A percentile compares a stretch with the other conserved stretches of the same genome.
Conservation (phyloP, 2,797 vertebrate genomes). For the Parauchenoglanis punctatus region DNA sequence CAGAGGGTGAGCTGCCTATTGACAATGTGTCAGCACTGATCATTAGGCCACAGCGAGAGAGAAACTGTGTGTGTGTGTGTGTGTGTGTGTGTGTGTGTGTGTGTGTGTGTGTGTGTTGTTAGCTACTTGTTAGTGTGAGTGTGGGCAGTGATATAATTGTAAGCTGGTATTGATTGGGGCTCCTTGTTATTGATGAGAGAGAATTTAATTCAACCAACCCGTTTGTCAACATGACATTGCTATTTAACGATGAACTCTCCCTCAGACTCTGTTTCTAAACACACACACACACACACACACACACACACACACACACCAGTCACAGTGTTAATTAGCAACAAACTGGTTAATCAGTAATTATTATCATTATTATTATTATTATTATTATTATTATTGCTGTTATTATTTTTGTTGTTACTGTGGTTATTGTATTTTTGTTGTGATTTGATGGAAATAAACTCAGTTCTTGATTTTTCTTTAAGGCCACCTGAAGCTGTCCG, state of each 20-base stretch:
- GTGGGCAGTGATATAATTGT: slow-evolving; percentile 79
- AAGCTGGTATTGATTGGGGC: slow-evolving; percentile 77
- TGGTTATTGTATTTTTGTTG: not conserved
- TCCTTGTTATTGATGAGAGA: slow-evolving; percentile 79
- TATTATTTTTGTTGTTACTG: not conserved
- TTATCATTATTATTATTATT: no score
- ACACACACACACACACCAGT: not conserved
- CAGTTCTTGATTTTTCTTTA: not conserved
- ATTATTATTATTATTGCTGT: not conserved
- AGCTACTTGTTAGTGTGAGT: slow-evolving; percentile 56
- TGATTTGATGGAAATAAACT: not conserved
- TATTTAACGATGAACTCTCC: slow-evolving; percentile 79
- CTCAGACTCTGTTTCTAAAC: slow-evolving; percentile 33
- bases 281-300: slow-evolving; percentile 10
- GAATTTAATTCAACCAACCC: slow-evolving; percentile 83
- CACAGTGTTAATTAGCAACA: not conserved
- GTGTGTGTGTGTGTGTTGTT: slow-evolving; percentile 36
- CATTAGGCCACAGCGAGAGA: slow-evolving; percentile 70
- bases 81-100: slow-evolving; percentile 26
- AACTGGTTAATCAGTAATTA: not conserved
- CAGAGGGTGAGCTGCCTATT: slow-evolving; percentile 73
- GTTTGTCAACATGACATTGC: slow-evolving; percentile 82
- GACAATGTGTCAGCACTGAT: slow-evolving; percentile 80
- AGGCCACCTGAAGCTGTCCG: not conserved
- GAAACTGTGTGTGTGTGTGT: slow-evolving; percentile 33